Evolutionary conservation across 1,140 invertebrate genomes (phyloP).

Genomic region (Rhynchophorus ferrugineus): DNA sequence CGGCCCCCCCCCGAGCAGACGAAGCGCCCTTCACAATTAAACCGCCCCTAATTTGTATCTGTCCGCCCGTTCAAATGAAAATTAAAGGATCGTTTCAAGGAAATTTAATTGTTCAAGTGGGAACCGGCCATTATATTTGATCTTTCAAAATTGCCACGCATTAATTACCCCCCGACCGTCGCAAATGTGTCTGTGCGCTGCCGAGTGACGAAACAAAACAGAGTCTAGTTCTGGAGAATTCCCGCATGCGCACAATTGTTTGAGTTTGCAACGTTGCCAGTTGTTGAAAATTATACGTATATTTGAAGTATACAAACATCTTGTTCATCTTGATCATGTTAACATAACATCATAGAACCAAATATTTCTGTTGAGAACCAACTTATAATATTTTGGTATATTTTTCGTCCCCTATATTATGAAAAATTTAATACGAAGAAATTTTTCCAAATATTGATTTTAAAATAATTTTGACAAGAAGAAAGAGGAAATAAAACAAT

Average conservation of each 20-base stretch:
- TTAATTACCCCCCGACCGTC: background rate
- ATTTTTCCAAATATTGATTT: too few species aligned
- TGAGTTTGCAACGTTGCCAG: too few species aligned
- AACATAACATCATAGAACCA: too few species aligned
- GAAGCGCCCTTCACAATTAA: conserved; percentile 18
- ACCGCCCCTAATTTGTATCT: conserved; percentile 13
- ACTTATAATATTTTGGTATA: background rate
- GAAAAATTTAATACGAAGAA: background rate
- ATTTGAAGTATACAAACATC: too few species aligned
- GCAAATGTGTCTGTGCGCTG: background rate
- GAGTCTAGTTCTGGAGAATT: too few species aligned
- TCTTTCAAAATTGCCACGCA: background rate
- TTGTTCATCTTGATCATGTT: too few species aligned
- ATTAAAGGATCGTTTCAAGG: conserved; percentile 11
- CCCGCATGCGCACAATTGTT: too few species aligned
- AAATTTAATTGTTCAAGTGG: conserved; percentile 12
- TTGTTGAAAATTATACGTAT: too few species aligned
- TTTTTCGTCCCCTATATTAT: too few species aligned
- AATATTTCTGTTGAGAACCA: background rate
- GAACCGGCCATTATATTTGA: background rate
- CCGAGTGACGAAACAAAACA: too few species aligned
- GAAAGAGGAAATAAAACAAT: too few species aligned
- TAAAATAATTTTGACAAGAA: too few species aligned
- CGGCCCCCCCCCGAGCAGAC: conserved; percentile 6
- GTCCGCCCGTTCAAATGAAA: conserved; percentile 13